Conservation (phyloP, 2,113 vertebrate genomes). For the Halcyon senegalensis region DNA sequence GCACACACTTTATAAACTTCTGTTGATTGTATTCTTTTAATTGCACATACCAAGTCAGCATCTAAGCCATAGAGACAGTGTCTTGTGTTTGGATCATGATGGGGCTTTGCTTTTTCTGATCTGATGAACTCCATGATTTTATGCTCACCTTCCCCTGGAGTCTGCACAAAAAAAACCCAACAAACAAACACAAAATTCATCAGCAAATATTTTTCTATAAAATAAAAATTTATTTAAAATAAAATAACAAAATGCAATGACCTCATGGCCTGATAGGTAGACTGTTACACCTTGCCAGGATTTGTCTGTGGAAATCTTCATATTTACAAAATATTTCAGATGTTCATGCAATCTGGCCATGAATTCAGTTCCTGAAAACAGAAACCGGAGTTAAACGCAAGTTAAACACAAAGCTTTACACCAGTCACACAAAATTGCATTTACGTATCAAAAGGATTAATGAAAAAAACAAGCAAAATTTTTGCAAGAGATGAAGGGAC, state of each 20-base stretch:
- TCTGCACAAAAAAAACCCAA: conserved; percentile 75
- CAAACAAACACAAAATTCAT: background rate
- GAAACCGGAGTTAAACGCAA: conserved; percentile 20
- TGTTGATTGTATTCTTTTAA: background rate
- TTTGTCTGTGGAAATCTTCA: conserved; percentile 93
- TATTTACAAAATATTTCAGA: conserved; percentile 97
- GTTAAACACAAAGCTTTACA: background rate
- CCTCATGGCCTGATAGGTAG: conserved; percentile 98
- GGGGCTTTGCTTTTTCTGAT: conserved; percentile 86
- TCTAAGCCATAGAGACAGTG: conserved; percentile 98
- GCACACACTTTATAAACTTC: background rate
- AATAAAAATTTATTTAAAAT: background rate
- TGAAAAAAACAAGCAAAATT: background rate
- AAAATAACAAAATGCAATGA: conserved; percentile 69
- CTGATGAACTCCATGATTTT: conserved; percentile 99
- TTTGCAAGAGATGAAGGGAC: background rate
- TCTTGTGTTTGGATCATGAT: conserved; percentile 92
- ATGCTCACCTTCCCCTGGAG: conserved; percentile 97
- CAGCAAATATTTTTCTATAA: background rate
- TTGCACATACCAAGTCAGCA: conserved; percentile 91
- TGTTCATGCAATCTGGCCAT: conserved; percentile 96
- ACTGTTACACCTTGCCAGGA: conserved; percentile 92
- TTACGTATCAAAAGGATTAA: background rate
- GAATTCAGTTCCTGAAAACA: conserved; percentile 91
- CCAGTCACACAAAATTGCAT: background rate